Evolutionary conservation across 2,888 invertebrate species (phyloP).

Genomic region (Darwinula stevensoni): DNA sequence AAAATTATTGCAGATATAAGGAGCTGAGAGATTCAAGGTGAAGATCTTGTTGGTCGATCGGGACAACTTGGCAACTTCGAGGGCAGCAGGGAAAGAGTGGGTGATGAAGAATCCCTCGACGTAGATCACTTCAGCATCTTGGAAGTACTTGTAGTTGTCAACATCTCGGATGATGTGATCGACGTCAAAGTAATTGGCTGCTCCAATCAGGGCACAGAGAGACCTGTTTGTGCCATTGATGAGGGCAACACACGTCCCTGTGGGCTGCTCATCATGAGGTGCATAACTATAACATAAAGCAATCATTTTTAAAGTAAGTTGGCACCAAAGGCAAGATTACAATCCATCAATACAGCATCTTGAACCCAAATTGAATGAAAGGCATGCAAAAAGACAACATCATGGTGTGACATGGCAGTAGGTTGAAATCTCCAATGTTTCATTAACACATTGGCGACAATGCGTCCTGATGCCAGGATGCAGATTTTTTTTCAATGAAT

Average conservation of each 20-base stretch:
- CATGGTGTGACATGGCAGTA: too few relatives aligned
- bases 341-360: too few relatives aligned
- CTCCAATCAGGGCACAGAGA: conserved; percentile 24
- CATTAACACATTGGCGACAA: too few relatives aligned
- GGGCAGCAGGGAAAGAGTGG: conserved; percentile 19
- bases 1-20: conserved; percentile 21
- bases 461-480: too few relatives aligned
- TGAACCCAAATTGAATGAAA: too few relatives aligned
- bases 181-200: conserved; percentile 19
- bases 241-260: conserved; percentile 23
- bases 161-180: conserved; percentile 14
- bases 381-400: too few relatives aligned
- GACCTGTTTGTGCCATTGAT: conserved; percentile 19
- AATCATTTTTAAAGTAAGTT: conserved; percentile 4
- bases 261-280: conserved; percentile 15
- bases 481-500: too few relatives aligned
- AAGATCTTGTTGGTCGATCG: conserved; percentile 16
- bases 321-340: too few relatives aligned
- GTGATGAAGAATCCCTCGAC: conserved; percentile 28
- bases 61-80: conserved; percentile 18
- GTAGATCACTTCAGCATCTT: conserved; percentile 17
- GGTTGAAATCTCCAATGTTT: too few relatives aligned
- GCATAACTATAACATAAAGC: conserved; percentile 13
- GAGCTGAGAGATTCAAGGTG: conserved; percentile 24
- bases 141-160: conserved; percentile 11